These are phyloP conservation scores for Spodoptera litura DNA, from an alignment of 1,140 invertebrate species.

Conservation along the genomic window DNA sequence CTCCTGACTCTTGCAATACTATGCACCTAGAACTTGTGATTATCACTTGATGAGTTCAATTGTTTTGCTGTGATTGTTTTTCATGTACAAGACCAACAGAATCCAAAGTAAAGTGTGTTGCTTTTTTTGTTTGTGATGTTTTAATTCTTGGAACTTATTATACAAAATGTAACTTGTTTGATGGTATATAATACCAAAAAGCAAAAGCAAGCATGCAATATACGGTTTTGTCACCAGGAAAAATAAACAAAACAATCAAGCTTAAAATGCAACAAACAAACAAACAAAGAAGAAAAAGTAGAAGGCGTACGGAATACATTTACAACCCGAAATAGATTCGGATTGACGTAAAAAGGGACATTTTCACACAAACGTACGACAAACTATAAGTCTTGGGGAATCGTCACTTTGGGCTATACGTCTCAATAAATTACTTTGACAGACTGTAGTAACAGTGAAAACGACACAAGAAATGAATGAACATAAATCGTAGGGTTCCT, in stretches of 20 bases:
- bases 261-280: constrained; percentile 8
- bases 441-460: constrained; percentile 54
- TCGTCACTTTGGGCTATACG: constrained; percentile 53
- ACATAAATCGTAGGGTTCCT: neutral
- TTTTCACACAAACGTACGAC: constrained; percentile 39
- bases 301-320: constrained; percentile 38
- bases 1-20: too few species aligned
- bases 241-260: constrained; percentile 10
- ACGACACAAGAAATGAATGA: constrained; percentile 25
- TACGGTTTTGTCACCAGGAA: neutral
- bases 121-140: too few species aligned
- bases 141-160: too few species aligned
- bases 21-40: too few species aligned
- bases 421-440: constrained; percentile 67
- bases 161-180: too few species aligned
- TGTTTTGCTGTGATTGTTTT: too few species aligned
- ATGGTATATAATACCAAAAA: too few species aligned
- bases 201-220: too few species aligned
- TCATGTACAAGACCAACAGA: too few species aligned
- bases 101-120: too few species aligned
- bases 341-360: constrained; percentile 47
- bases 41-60: too few species aligned
- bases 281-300: constrained; percentile 22
- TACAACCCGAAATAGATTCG: constrained; percentile 46
- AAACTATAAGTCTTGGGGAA: constrained; percentile 49